These are phyloP conservation scores for Corythornis cristatus DNA, from an alignment of 2,113 vertebrate genomes.

Conservation along the genomic window DNA sequence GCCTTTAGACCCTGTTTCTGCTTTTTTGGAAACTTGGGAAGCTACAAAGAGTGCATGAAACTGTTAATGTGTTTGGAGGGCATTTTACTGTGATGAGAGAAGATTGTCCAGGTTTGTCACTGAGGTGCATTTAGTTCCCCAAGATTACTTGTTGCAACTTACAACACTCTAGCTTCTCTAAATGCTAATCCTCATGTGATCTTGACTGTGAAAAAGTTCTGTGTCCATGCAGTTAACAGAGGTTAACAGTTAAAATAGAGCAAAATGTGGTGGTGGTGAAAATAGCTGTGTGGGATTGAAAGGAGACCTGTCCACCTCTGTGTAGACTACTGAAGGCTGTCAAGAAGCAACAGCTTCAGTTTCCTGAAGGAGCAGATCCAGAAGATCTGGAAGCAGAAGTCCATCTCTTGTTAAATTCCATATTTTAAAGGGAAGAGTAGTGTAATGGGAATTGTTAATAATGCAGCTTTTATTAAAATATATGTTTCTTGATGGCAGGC, in stretches of 20 bases:
- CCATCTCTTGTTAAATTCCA: background rate
- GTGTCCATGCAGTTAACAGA: background rate
- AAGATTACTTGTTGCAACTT: background rate
- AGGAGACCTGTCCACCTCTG: background rate
- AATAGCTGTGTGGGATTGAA: background rate
- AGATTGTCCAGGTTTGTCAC: background rate
- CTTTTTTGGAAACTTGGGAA: constrained; percentile 15
- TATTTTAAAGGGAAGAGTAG: background rate
- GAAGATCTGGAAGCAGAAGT: background rate
- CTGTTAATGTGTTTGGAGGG: background rate
- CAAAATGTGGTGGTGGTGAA: background rate
- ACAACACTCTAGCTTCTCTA: background rate
- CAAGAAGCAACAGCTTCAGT: background rate
- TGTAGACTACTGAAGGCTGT: background rate
- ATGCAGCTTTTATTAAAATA: no score
- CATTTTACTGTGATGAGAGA: background rate
- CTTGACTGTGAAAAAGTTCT: background rate
- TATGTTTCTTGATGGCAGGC: no score
- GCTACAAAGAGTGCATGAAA: background rate
- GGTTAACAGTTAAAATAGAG: background rate
- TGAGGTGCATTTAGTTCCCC: background rate
- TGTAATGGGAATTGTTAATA: background rate
- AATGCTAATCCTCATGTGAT: background rate
- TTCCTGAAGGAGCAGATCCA: background rate
- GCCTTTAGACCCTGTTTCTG: background rate